A percentile compares a stretch with the other conserved stretches of the same genome.
These are phyloP conservation scores for Pteropus rufus DNA, from an alignment of 2,797 vertebrate genomes.

Conservation along the genomic window DNA sequence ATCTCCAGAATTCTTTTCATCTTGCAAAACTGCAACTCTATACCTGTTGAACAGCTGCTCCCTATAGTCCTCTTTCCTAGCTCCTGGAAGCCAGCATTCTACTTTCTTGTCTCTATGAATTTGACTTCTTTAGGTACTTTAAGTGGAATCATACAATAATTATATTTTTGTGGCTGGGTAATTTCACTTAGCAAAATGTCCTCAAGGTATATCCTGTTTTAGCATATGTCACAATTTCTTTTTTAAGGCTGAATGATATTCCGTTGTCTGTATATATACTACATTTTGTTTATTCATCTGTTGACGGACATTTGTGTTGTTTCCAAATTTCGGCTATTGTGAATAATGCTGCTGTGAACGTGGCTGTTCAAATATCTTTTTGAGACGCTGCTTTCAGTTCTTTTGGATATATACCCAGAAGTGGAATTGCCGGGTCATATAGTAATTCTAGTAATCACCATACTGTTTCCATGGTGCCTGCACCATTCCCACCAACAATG, in stretches of 20 bases:
- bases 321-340: too few species aligned
- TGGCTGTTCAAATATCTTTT: too few species aligned
- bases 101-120: not conserved
- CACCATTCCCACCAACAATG: not conserved
- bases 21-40: not conserved
- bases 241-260: not conserved
- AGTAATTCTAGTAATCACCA: not conserved
- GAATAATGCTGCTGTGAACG: too few species aligned
- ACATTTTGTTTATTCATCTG: too few species aligned
- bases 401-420: not conserved
- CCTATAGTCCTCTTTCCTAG: not conserved
- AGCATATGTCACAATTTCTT: not conserved
- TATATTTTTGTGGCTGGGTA: not conserved
- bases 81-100: not conserved
- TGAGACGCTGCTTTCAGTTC: not conserved
- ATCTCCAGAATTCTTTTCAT: not conserved
- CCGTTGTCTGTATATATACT: too few species aligned
- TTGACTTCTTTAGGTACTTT: not conserved
- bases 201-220: not conserved
- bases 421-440: not conserved
- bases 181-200: not conserved
- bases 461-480: not conserved
- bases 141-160: not conserved
- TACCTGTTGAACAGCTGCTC: not conserved
- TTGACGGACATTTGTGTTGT: too few species aligned